Percentiles rank a stretch among this genome's conserved stretches.
phyloP scores from a whole-genome alignment of 2,113 vertebrate genomes.

The Saguinus imperator region DNA sequence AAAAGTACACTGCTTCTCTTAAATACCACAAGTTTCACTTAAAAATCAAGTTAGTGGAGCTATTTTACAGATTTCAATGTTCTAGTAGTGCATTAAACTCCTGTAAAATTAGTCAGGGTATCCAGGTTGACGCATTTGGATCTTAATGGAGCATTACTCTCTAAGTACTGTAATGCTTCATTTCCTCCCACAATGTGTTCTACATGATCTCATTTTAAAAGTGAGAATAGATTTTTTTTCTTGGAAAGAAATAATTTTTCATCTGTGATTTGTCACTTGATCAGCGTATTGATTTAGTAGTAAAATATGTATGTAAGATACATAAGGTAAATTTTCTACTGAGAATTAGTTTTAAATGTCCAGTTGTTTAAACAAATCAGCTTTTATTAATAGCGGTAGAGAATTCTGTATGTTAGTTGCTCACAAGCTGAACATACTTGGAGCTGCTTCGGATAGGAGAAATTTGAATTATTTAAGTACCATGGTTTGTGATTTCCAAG shows the following conservation, averaged over 20 bases:
- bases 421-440: background rate
- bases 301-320: background rate
- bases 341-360: background rate
- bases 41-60: constrained; percentile 12
- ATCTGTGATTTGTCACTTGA: constrained; percentile 15
- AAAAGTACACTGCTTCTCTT: constrained; percentile 25
- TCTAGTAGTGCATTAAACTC: background rate
- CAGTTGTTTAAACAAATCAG: background rate
- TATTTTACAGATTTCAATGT: constrained; percentile 34
- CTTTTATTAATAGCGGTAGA: background rate
- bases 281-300: background rate
- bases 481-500: background rate
- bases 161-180: background rate
- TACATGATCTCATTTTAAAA: constrained; percentile 40
- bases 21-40: constrained; percentile 48
- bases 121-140: background rate
- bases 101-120: constrained; percentile 55
- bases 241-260: background rate
- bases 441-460: background rate
- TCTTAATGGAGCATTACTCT: constrained; percentile 22
- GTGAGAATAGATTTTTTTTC: background rate
- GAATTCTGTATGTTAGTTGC: background rate
- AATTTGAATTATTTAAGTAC: background rate
- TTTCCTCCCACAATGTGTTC: constrained; percentile 36
- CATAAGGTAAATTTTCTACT: background rate